Conservation (phyloP, 2,797 vertebrate genomes). For the Falco cherrug region DNA sequence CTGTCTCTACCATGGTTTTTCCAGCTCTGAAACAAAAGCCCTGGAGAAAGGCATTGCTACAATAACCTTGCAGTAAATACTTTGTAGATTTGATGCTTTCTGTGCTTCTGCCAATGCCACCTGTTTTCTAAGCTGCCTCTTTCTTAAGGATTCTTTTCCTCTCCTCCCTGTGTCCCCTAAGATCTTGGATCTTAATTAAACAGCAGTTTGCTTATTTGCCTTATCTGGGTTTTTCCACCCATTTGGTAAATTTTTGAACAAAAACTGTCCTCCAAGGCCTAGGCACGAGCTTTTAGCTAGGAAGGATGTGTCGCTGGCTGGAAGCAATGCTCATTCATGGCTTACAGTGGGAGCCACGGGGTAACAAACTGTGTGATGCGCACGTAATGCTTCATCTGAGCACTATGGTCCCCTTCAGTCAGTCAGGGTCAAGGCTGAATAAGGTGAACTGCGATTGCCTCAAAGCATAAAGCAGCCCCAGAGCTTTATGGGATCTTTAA, state of each 20-base stretch:
- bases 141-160: neutral
- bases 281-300: neutral
- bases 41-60: fast-evolving
- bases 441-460: neutral
- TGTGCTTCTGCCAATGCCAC: neutral
- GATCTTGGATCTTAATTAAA: neutral
- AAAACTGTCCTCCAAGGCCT: neutral
- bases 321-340: neutral
- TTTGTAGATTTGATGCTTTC: neutral
- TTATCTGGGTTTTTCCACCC: neutral
- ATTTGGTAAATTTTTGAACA: neutral
- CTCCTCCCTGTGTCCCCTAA: neutral
- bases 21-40: neutral
- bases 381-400: fast-evolving
- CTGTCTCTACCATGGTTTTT: neutral
- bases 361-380: fast-evolving
- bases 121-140: neutral
- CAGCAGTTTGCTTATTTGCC: neutral
- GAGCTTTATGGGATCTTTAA: neutral
- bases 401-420: neutral
- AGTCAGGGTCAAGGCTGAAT: neutral
- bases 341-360: fast-evolving
- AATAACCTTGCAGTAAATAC: neutral
- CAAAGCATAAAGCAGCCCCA: neutral
- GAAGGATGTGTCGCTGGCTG: fast-evolving